Base-by-base conservation (phyloP, 2,888 invertebrate species). In the Mamestra brassicae region DNA sequence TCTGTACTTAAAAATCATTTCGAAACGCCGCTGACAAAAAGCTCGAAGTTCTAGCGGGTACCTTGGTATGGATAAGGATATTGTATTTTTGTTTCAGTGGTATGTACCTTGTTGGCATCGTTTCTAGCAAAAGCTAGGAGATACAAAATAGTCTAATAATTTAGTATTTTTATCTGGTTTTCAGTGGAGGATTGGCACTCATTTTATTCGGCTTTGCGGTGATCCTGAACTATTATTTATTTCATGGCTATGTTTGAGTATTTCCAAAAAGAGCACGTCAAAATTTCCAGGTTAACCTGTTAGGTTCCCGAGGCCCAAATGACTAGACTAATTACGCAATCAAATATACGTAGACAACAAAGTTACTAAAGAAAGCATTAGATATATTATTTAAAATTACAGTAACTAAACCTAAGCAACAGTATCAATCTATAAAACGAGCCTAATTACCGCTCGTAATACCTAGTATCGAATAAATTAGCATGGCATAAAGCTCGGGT, bases 381-480 rank as follows among this genome's bases (percentile, higher is more conserved):
- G 34, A 38, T 58, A 10, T 45, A 34, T 50, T 50, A 34, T 7
- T n/a, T 34, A 42, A 57, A 50, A 11, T 8, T 3, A 34, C 36
- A 3, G 26, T n/a, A 17, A 52, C 45, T 45, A 13, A 65, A 60
- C 11, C 8, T 17, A 52, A 54, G 15, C 17, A 61, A 26, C 45
- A n/a, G 34, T 45, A 68, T 55, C 42, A 45, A 61, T 72, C 15
- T 52, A 38, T 26, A 4, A 60, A 58, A 60, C 17, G 13, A 61
- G 17, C 60, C 36, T 55, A 61, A 77, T 78, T 55, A 61, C 64
- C 36, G 10, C 34, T 50, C 17, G 6, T 66, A 52, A 62, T 62
- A 52, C 5, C 38, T 47, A n/a, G 55, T 62, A 74, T 58, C 57
- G 34, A 79, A 79, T 78, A 79, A 78, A 78, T 74, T 73, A 63